A percentile compares a stretch with the other conserved stretches of the same genome.
Evolutionary conservation across 2,797 vertebrate genomes (phyloP).

Genomic region (Capromys pilorides): DNA sequence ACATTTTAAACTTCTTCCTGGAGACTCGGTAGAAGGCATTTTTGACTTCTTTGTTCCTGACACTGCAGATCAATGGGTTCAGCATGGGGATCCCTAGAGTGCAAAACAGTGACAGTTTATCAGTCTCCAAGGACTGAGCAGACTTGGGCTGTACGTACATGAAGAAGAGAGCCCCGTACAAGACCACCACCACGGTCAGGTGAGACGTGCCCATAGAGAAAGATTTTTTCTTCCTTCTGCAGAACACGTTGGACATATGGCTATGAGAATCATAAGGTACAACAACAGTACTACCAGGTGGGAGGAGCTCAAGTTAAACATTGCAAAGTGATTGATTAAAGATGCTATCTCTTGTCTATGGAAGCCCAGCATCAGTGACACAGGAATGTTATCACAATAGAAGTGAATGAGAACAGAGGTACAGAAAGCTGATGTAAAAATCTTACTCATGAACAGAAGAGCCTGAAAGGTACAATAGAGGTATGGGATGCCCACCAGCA

Average conservation of each 20-base stretch:
- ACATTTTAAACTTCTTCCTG: not conserved
- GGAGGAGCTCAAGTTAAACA: conserved; percentile 41
- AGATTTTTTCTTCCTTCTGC: conserved; percentile 58
- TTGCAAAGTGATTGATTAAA: not conserved
- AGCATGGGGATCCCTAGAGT: conserved; percentile 67
- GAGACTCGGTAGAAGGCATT: conserved; percentile 11
- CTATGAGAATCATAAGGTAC: conserved; percentile 23
- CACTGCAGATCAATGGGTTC: conserved; percentile 60
- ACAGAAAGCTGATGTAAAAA: conserved; percentile 31
- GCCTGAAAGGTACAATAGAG: not conserved
- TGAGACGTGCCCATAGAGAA: conserved; percentile 63
- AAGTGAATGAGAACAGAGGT: conserved; percentile 13
- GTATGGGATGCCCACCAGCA: not conserved
- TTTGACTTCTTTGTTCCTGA: conserved; percentile 58
- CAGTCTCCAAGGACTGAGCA: conserved; percentile 43
- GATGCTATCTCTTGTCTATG: not conserved
- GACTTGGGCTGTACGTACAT: conserved; percentile 67
- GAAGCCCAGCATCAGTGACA: conserved; percentile 43
- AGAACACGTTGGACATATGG: not conserved
- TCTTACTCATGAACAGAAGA: not conserved
- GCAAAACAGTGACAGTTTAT: conserved; percentile 67
- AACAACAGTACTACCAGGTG: not conserved
- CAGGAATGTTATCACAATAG: conserved; percentile 41
- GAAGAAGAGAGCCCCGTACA: conserved; percentile 62
- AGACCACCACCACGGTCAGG: conserved; percentile 60